Evolutionary conservation across 2,888 invertebrate genomes (phyloP), one percentile per base, ranked within the genome.

Genomic region (Scaptomyza cyrtandrae): DNA sequence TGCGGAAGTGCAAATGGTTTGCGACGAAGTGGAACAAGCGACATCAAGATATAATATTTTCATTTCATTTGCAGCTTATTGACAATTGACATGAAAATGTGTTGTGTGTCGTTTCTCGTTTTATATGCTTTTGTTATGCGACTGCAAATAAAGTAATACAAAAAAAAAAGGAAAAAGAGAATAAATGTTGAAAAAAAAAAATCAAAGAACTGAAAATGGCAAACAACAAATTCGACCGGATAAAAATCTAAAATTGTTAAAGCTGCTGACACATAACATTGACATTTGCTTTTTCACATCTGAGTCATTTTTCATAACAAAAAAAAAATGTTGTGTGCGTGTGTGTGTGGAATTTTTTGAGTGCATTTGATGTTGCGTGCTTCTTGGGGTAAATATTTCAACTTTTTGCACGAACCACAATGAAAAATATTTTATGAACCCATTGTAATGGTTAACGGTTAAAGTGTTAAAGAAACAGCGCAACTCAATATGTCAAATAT

Each of bases 21-120:
- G 74, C 68, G 57, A 67, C 63, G 53, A 73, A 66, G 57, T 66
- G 53, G 67, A 61, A 57, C 61, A 72, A 56, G 49, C 58, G 39
- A 43, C 52, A 57, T 52, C 57, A 59, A 55, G 59, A 78, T 70
- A 88, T 79, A 88, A 88, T 86, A 88, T 84, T 86, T 86, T 86
- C 84, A 86, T 88, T 86, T 81, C 84, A 86, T 86, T 88, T 86
- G 84, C 90, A 89, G 86, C 90, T 89, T 89, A 90, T 90, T 90
- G 89, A 88, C 86, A 89, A 86, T 86, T 90, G 88, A 89, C 89
- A 89, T 89, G 89, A 81, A 89, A 84, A 80, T 82, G 82, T 64
- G 58, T 35, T 62, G 54, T 44, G 9, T 50, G 16, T 31, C 55
- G 19, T 54, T 33, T 45, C 44, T 52, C 6, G 1, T 14, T 76